Conservation (phyloP, 2,888 invertebrate genomes). For the Drosophila nigricruria region DNA sequence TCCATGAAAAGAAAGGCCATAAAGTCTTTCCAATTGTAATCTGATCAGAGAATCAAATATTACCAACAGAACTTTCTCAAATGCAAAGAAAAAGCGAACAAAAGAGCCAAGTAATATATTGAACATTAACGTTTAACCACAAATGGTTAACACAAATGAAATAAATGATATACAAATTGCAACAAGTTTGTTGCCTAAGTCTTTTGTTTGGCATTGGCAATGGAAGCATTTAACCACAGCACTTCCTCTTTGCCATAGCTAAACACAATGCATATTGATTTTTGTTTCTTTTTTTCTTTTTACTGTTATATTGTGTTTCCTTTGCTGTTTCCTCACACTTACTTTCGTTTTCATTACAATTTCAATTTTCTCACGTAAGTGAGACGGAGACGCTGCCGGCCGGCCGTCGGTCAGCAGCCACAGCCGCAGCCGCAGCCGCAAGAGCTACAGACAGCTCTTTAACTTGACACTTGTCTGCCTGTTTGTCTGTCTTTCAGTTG, state of each 20-base stretch:
- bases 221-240: conserved; percentile 14
- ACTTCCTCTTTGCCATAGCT: conserved; percentile 37
- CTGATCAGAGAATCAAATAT: not conserved
- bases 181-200: conserved; percentile 70
- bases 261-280: conserved; percentile 29
- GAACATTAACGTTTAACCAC: not conserved
- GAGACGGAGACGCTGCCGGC: conserved; percentile 27
- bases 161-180: conserved; percentile 4
- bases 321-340: conserved; percentile 35
- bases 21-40: not conserved
- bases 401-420: conserved; percentile 32
- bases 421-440: conserved; percentile 22
- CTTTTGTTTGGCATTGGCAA: conserved; percentile 61
- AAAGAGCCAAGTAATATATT: too few species aligned
- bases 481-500: conserved; percentile 28
- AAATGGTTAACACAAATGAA: not conserved
- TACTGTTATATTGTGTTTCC: conserved; percentile 34
- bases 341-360: conserved; percentile 70
- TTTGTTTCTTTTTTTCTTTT: not conserved
- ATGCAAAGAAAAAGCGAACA: not conserved
- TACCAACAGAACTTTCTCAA: conserved; percentile 23
- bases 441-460: conserved; percentile 30
- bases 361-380: conserved; percentile 58
- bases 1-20: conserved; percentile 6
- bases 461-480: conserved; percentile 63